Evolutionary conservation across 2,888 invertebrate genomes (phyloP), one percentile per base, ranked within the genome.

Genomic region (Gisinianus flammeolus): DNA sequence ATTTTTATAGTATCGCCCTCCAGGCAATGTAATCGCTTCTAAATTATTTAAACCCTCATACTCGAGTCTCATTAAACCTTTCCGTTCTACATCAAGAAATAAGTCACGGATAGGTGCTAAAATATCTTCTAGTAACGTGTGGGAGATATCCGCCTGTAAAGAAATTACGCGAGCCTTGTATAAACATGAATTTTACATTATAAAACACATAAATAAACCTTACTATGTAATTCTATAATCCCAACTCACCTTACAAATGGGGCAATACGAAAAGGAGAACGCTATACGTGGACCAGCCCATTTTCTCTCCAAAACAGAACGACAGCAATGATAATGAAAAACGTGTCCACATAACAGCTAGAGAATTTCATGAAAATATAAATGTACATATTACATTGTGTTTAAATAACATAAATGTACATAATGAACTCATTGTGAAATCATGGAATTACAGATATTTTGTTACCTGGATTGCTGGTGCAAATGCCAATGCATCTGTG

Each of bases 211-310:
- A 56, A 33, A 67, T 8, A 30, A 33, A 19, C 19, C 19, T 31
- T 12, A n/a, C 8, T 64, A 64, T 19, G 58, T 5, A 58, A 35
- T 58, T 10, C 58, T n/a, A 28, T n/a, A 28, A 68, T n/a, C n/a
- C n/a, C n/a, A 28, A 26, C 64, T 87, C 88, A 94, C 93, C 90
- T 98, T 98, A 88, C 98, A 98, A 85, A 98, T 97, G 0, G 98
- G 98, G 87, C 98, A 98, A 77, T 94, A 91, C 0, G 97, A 93
- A 87, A 98, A 98, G 0, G 96, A 94, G 87, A 98, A 98, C 0
- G 97, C 95, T 67, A 98, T 98, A 81, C 98, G 90, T 0, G 98
- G 97, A 1, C 98, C 98, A 54, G 93, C 92, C 98, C 98, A 98
- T 83, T 93, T 91, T 86, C 93, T 94, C 85, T 91, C 90, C 73